A percentile compares a stretch with the other conserved stretches of the same genome.
Evolutionary conservation across 2,797 vertebrate species (phyloP).

Genomic region (Chaetophractus vellerosus): DNA sequence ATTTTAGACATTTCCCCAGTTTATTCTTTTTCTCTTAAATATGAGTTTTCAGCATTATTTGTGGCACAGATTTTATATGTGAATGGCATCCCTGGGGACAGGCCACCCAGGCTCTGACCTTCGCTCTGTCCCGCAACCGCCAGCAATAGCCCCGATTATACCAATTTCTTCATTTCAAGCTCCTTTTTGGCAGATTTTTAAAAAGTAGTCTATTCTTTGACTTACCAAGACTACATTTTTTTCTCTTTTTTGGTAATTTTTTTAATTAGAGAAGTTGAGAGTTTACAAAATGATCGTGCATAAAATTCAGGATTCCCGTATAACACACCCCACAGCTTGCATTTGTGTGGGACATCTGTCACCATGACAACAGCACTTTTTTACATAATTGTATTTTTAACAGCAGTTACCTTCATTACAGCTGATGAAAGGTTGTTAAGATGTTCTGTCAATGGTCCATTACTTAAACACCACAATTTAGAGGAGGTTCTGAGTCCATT

Average conservation of each 20-base stretch:
- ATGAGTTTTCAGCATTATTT: not conserved
- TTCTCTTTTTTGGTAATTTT: too few relatives aligned
- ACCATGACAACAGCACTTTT: too few relatives aligned
- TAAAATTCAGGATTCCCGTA: too few relatives aligned
- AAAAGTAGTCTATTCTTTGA: not conserved
- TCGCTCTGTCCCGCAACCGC: not conserved
- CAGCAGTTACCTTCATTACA: too few relatives aligned
- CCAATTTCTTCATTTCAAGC: not conserved
- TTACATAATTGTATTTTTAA: too few relatives aligned
- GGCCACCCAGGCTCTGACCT: not conserved
- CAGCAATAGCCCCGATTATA: not conserved
- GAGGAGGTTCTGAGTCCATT: not conserved
- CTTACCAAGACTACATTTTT: not conserved
- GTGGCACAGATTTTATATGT: not conserved
- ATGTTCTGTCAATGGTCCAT: too few relatives aligned
- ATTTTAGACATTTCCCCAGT: not conserved
- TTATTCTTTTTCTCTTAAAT: not conserved
- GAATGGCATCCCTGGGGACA: not conserved
- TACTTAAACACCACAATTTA: not conserved
- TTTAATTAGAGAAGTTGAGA: too few relatives aligned
- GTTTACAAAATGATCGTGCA: too few relatives aligned
- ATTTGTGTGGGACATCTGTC: too few relatives aligned
- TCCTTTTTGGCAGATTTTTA: not conserved
- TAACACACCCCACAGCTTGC: too few relatives aligned
- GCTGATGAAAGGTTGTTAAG: too few relatives aligned